Evolutionary conservation across 2,888 invertebrate genomes (phyloP), one percentile per base, ranked within the genome.

Genomic region (Antitype chi): DNA sequence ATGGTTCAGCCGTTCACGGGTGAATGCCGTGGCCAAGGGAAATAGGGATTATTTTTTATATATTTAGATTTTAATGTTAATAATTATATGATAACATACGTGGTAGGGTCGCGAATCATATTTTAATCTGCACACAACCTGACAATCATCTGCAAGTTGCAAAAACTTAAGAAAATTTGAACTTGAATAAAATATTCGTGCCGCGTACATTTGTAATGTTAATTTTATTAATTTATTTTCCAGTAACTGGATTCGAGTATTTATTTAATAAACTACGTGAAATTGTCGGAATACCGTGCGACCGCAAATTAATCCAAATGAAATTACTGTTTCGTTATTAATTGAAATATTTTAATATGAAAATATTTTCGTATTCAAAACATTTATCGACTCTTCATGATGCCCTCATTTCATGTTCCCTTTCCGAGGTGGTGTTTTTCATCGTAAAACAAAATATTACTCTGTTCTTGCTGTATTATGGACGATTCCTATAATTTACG

Each of bases 341-440:
- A 25, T 23, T 62, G 4, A 62, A 72, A 32, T 25, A n/a, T 20
- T 70, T 71, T 15, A 1, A 43, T 52, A 17, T n/a, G 2, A 25
- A 38, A 23, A 53, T 74, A 15, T 73, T 60, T 43, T 72, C 17
- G 8, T 70, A 5, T 23, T 23, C n/a, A 38, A 52, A 60, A 15
- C 23, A 32, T 67, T 52, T 15, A 43, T 20, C 5, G 52, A 67
- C 23, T 53, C 67, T 38, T 43, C 13, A 15, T 6, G 20, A 38
- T 20, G 13, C 20, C 13, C 13, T 13, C n/a, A n/a, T 6, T 11
- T 38, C 38, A 38, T 38, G 38, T 38, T 38, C 6, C 2, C 6
- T 38, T n/a, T n/a, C n/a, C n/a, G n/a, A n/a, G n/a, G 13, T n/a
- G 6, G 7, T 53, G 20, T 64, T 47, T 60, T 43, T 43, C 20